Conservation (phyloP, 1,140 invertebrate genomes). For the Physella acuta region DNA sequence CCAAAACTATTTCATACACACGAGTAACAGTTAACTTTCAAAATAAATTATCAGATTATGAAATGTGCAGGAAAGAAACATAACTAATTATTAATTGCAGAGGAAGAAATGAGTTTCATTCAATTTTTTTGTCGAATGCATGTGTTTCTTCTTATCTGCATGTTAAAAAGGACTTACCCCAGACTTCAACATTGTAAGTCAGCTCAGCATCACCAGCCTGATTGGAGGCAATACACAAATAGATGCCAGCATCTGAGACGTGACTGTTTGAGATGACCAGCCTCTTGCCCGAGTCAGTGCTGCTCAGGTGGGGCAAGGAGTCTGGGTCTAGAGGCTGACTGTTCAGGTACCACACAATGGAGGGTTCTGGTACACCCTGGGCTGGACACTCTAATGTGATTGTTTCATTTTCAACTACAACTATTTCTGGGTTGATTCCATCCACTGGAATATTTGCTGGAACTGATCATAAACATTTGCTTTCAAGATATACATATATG, state of each 20-base stretch:
- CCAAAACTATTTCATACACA: too few species aligned
- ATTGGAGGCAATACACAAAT: slow-evolving; percentile 45
- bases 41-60: too few species aligned
- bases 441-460: slow-evolving; percentile 50
- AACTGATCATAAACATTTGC: slow-evolving; percentile 40
- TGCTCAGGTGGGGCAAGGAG: slow-evolving; percentile 12
- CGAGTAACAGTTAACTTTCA: too few species aligned
- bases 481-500: neutral
- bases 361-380: slow-evolving; percentile 59
- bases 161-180: slow-evolving; percentile 38
- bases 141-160: neutral
- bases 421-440: slow-evolving; percentile 38
- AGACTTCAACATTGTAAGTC: slow-evolving; percentile 56
- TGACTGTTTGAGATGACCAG: slow-evolving; percentile 32
- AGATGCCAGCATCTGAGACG: slow-evolving; percentile 39
- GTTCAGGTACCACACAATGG: slow-evolving; percentile 57
- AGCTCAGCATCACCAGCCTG: slow-evolving; percentile 56
- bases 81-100: neutral
- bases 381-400: slow-evolving; percentile 55
- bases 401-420: slow-evolving; percentile 42
- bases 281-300: slow-evolving; percentile 28
- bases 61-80: too few species aligned
- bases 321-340: slow-evolving; percentile 36
- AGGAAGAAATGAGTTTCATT: neutral
- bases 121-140: too few species aligned